Evolutionary conservation across 2,888 invertebrate genomes (phyloP), one percentile per base, ranked within the genome.

Genomic region (Lamellibrachia satsuma): DNA sequence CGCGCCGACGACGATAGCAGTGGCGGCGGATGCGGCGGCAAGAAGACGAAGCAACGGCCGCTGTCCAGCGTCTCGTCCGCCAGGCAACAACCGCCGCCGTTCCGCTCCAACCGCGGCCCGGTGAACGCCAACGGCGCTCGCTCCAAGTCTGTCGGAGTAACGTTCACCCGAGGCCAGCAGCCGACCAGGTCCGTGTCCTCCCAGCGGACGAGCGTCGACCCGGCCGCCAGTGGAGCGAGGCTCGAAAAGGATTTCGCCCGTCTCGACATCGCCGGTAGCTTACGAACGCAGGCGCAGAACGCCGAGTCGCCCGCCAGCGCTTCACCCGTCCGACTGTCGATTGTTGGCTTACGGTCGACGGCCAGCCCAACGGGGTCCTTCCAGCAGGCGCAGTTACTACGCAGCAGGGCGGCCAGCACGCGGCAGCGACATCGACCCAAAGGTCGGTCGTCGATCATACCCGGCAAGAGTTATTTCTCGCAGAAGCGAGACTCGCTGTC

Each of bases 381-480:
- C 22, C 75, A 75, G 75, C 75, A 75, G 75, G 15, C 75, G 22
- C 22, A 75, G 22, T 3, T 15, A 75, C 75, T 22, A 15, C 75
- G 22, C 75, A 75, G n/a, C 22, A 75, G 22, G 22, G 75, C 22
- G 52, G 51, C 8, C 52, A 75, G 8, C 90, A 52, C 52, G n/a
- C 90, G 52, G 7, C 92, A 57, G 91, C 91, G 90, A 52, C 93
- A 93, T 22, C 92, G 95, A 57, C 95, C 95, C 3, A 93, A 95
- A 39, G 95, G 95, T 55, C 93, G 95, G 52, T 95, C 94, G 92
- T 93, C 94, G 52, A 92, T 95, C 90, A 93, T 95, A 90, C 95
- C 95, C 0, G 95, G 95, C 4, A 95, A 95, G 93, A 95, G 94
- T 92, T 95, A 94, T 92, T 94, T 93, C 75, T 96, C 96, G 51